Base-by-base conservation (phyloP, 1,140 invertebrate species). In the Drosophila novamexicana region DNA sequence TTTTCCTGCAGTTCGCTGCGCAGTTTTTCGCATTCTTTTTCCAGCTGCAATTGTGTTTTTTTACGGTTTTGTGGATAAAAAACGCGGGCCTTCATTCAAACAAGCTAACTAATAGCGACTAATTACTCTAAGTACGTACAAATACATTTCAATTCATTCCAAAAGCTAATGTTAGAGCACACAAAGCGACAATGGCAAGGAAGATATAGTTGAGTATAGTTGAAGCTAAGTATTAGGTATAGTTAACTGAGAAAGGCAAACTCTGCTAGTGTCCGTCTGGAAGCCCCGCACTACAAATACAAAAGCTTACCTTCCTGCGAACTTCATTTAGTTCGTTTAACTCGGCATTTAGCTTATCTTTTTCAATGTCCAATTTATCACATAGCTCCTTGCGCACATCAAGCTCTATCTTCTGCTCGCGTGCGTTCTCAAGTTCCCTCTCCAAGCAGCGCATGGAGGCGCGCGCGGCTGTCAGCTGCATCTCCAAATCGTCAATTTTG, bases 261-360 rank as follows among this genome's bases (percentile, higher is more conserved):
- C n/a, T 32, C 10, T 0, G n/a, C 22, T 58, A 44, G 18, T 42
- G 22, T 14, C 12, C 12, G 16, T 14, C 16, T 8, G 2, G 10
- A 10, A 29, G 10, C 9, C 10, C 37, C 10, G 12, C 58, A 39
- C 42, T 37, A 50, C 12, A 34, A 18, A 32, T 16, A 29, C 9
- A 36, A 2, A 74, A 77, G 57, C 68, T 88, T 63, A 92, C 91
- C 81, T 92, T 89, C 34, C 76, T 77, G 44, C 77, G 79, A 16
- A 75, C 77, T 53, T 81, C 80, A 32, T 84, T 81, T 6, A 90
- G 37, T 62, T 92, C 91, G 18, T 66, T 72, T 0, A 92, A 47
- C 69, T 92, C 91, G 2, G 88, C 91, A 61, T 92, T 90, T 0
- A 92, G 72, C 57, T 91, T 92, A 0, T 75, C 81, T 57, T 81